Evolutionary conservation across 2,888 invertebrate genomes (phyloP), one percentile per base, ranked within the genome.

Genomic region (Drosophila maculinotata): DNA sequence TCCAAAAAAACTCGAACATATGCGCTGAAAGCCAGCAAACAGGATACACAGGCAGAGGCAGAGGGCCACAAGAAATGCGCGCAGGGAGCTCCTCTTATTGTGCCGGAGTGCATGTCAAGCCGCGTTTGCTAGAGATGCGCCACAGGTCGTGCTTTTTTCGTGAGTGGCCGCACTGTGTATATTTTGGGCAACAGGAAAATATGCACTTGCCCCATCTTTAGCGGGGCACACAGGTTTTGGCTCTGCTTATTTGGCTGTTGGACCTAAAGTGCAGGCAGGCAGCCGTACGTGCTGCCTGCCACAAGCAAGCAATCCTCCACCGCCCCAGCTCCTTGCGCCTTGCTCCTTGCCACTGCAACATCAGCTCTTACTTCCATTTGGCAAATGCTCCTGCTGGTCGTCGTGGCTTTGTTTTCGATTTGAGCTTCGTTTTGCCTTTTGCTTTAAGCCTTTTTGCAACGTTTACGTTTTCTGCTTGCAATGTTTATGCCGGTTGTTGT

Each of bases 341-440:
- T n/a, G 38, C 44, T 44, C 15, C 67, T 56, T 45, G 28, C 51
- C 30, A 23, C 36, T 49, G 36, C 26, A 36, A 45, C 36, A 58
- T 26, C 49, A 44, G 45, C 59, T 57, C 41, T 39, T n/a, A 14
- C 33, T 41, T 10, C 63, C 54, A 49, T 54, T 60, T 54, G 75
- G 75, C 48, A 54, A 20, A 36, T 62, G 44, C 52, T 65, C 47
- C 63, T 63, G 57, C 45, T 75, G 60, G 60, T 72, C 59, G 75
- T 57, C 70, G 66, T 56, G 84, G 84, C 81, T 82, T 82, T 82
- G 81, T 82, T 81, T 81, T 82, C 84, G 81, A 76, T 62, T 64
- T 59, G 67, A 57, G 74, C 69, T 66, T 56, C 57, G 72, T 66
- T 82, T 82, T 63, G 68, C 69, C 62, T 79, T 66, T 76, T 71